phyloP scores from a whole-genome alignment of 37 sponge, comb jelly and placozoan genomes.

The Halichondria panicea region DNA sequence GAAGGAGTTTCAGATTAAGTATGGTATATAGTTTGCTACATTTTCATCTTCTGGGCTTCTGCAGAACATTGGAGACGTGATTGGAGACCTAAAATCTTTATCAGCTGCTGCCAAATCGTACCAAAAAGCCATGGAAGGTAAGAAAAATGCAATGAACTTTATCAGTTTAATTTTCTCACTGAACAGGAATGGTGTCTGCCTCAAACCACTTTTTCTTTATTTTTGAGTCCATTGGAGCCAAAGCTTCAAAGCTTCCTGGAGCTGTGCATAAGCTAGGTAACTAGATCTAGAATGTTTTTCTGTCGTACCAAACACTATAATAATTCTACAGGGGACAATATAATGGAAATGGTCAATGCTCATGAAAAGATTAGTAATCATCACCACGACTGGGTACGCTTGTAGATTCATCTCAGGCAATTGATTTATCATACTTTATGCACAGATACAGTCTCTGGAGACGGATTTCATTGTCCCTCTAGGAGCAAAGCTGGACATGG shows the following conservation, averaged over 20 bases:
- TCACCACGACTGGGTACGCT: slow-evolving; percentile 29
- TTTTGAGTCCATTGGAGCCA: slow-evolving; percentile 49
- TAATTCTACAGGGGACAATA: slow-evolving; percentile 26
- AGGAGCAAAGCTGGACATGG: slow-evolving; percentile 52
- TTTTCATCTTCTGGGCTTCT: neutral
- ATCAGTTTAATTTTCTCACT: neutral
- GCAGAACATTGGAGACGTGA: slow-evolving; percentile 65
- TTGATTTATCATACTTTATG: neutral
- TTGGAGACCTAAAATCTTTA: slow-evolving; percentile 36
- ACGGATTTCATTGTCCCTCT: slow-evolving; percentile 78
- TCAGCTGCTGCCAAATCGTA: slow-evolving; percentile 46
- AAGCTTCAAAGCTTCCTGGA: slow-evolving; percentile 62
- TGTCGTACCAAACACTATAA: neutral
- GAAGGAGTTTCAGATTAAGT: too few relatives aligned
- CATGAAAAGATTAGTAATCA: slow-evolving; percentile 8
- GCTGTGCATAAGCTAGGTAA: slow-evolving; percentile 61
- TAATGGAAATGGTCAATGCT: slow-evolving; percentile 30
- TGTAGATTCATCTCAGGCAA: neutral
- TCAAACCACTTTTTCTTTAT: slow-evolving; percentile 31
- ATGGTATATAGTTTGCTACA: neutral
- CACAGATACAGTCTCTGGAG: slow-evolving; percentile 56
- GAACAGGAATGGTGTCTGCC: slow-evolving; percentile 31
- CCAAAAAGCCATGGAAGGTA: slow-evolving; percentile 61
- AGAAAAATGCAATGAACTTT: neutral
- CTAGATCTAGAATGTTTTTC: neutral